These are phyloP conservation scores for Dromococcyx pavoninus DNA, from an alignment of 2,797 vertebrate species.

Conservation along the genomic window DNA sequence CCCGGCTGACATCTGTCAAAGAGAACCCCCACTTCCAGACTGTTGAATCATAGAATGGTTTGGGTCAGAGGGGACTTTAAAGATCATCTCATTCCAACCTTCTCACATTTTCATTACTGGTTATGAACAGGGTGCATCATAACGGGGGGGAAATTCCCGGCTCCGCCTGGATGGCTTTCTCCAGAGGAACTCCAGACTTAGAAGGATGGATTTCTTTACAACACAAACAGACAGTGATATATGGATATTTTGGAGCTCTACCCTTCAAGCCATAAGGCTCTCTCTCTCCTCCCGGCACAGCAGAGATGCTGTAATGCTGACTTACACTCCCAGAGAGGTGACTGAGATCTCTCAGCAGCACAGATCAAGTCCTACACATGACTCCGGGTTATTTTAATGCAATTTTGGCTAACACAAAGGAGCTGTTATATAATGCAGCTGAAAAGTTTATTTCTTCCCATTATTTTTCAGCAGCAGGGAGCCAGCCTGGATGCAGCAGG, in stretches of 20 bases:
- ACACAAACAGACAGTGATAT: neutral
- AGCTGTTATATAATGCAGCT: neutral
- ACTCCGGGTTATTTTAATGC: neutral
- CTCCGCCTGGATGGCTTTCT: neutral
- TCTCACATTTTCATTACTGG: fast-evolving
- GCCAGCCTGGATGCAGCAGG: neutral
- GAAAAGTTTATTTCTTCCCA: constrained; percentile 28
- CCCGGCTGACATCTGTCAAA: neutral
- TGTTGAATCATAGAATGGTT: neutral
- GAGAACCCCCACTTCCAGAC: neutral
- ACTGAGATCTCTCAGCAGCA: neutral
- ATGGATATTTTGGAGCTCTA: neutral
- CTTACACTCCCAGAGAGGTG: neutral
- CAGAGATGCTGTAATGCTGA: neutral
- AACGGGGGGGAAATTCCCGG: neutral
- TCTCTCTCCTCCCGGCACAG: neutral
- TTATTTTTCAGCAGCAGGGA: neutral
- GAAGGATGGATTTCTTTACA: neutral
- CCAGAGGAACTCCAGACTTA: neutral
- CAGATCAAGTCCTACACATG: neutral
- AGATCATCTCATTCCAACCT: too few relatives aligned
- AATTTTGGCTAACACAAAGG: constrained; percentile 5
- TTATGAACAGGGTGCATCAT: neutral
- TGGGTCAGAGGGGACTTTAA: too few relatives aligned
- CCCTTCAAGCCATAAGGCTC: neutral